Conservation (phyloP, 1,140 invertebrate species). For the Drosophila bocki region DNA sequence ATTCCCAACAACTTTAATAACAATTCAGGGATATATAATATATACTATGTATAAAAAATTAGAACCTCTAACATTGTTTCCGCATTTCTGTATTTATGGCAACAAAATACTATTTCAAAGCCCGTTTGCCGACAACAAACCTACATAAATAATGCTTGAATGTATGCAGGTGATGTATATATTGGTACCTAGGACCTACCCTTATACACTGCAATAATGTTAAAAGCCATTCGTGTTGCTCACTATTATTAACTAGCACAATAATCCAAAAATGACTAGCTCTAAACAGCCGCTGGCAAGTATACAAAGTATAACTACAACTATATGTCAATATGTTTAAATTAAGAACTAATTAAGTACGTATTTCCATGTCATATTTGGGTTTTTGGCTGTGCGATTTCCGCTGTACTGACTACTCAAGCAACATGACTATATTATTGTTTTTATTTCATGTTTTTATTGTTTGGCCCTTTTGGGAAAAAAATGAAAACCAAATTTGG, state of each 20-base stretch:
- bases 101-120: constrained; percentile 47
- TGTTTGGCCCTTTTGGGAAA: constrained; percentile 1
- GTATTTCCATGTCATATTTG: constrained; percentile 39
- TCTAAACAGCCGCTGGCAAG: constrained; percentile 68
- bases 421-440: constrained; percentile 70
- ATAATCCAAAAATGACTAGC: constrained; percentile 67
- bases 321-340: constrained; percentile 48
- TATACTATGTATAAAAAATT: constrained; percentile 32
- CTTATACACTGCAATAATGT: constrained; percentile 38
- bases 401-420: constrained; percentile 43
- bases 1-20: constrained; percentile 69
- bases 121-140: constrained; percentile 38
- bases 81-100: constrained; percentile 2
- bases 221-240: constrained; percentile 71
- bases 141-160: constrained; percentile 16
- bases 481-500: constrained; percentile 24
- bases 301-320: constrained; percentile 20
- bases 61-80: constrained; percentile 33
- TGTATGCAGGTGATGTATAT: constrained; percentile 35
- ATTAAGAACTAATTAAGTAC: constrained; percentile 56
- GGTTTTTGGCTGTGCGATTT: constrained; percentile 21
- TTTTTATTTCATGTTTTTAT: constrained; percentile 11
- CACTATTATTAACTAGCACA: constrained; percentile 51
- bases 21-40: constrained; percentile 64
- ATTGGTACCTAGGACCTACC: constrained; percentile 39